Base-by-base conservation (phyloP, 1,140 invertebrate genomes). In the Calosoma granatense region DNA sequence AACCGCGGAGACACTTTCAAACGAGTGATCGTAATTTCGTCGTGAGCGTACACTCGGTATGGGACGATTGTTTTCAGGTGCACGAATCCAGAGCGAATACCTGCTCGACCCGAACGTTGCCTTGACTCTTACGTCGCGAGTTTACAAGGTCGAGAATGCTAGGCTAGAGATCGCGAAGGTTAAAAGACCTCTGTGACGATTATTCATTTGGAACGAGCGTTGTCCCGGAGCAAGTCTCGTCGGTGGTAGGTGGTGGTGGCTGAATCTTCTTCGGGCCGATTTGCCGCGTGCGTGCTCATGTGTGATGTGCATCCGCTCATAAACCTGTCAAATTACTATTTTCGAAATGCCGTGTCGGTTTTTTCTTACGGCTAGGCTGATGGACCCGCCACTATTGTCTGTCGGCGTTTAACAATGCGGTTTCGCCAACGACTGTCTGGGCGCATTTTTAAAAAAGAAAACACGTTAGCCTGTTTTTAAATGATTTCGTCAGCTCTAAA, bases 41-140 rank as follows among this genome's bases (percentile, higher is more conserved):
- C n/a, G n/a, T n/a, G n/a, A n/a, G n/a, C n/a, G n/a, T n/a, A n/a
- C n/a, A n/a, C n/a, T 36, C 6, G 26, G 26, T 36, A 36, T 36
- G 6, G 26, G 26, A n/a, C 6, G 26, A 9, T 36, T n/a, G 26
- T 36, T 36, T 36, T n/a, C 6, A n/a, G 6, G 26, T 9, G 26
- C 26, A n/a, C 26, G n/a, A 36, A 36, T 36, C 6, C 26, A 36
- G 26, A 6, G 26, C 26, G n/a, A 36, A 36, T 36, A 36, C 26
- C 26, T 36, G 15, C 41, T 17, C 41, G 9, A 36, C n/a, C 41
- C 15, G 41, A 17, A 12, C 6, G 15, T 47, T 47, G 41, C 41
- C 41, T 47, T 47, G 41, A 47, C 15, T 47, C 41, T 47, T 47
- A 47, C 26, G 41, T 47, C 17, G 41, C 41, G 41, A 17, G 41